Evolutionary conservation across 2,113 vertebrate species (phyloP).

Genomic region (Tringa solitaria): DNA sequence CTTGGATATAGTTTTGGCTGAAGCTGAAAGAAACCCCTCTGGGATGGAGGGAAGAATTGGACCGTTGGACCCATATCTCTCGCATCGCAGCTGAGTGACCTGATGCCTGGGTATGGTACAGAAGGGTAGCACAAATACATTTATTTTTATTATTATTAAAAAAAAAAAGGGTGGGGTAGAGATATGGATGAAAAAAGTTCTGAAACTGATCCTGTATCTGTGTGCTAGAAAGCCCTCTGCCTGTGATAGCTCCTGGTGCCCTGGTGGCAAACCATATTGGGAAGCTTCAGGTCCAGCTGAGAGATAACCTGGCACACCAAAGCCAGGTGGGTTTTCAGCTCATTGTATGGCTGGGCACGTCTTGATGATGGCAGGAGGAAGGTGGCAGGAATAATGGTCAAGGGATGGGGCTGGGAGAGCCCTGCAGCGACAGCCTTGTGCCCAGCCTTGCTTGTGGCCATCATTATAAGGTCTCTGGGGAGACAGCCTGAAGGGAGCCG

Average conservation of each 20-base stretch:
- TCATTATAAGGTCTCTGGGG: no score
- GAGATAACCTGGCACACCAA: not conserved
- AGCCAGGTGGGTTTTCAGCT: not conserved
- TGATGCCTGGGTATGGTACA: not conserved
- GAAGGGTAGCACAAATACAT: not conserved
- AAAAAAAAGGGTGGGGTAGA: accelerated
- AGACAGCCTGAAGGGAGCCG: no score
- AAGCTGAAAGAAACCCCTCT: not conserved
- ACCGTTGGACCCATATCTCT: not conserved
- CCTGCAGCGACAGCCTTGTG: accelerated
- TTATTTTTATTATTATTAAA: not conserved
- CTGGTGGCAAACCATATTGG: not conserved
- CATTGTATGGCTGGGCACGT: not conserved
- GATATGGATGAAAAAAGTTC: not conserved
- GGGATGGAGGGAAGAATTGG: not conserved
- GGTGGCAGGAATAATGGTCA: not conserved
- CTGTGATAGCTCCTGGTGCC: not conserved
- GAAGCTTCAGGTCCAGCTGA: not conserved
- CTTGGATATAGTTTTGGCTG: not conserved
- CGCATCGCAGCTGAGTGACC: not conserved
- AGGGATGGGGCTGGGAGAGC: not conserved
- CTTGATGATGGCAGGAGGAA: not conserved
- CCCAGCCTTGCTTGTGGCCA: not conserved
- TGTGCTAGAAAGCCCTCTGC: not conserved
- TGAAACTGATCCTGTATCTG: not conserved